Evolutionary conservation across 2,113 vertebrate species (phyloP), one percentile per base, ranked within the genome.

Genomic region (Zosterops japonicus): DNA sequence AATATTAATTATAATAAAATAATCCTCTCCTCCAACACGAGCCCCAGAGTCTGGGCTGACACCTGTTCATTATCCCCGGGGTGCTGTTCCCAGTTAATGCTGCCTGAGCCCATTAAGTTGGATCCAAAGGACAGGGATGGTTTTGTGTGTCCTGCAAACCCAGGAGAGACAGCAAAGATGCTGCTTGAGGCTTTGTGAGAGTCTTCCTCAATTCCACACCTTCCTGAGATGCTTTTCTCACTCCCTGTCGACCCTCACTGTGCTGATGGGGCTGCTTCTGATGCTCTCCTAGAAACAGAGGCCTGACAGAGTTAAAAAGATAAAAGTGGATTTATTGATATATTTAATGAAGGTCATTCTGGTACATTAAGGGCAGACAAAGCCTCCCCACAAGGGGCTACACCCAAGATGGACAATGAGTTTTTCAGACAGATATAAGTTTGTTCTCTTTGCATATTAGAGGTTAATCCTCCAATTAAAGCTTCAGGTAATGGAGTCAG

Each of bases 1-100:
- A 93, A 96, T 95, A 94, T 95, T 95, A 93, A 92, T 94, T 91
- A 88, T 93, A 95, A 95, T 90, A 95, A 94, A 91, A 88, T 94
- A 95, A 96, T 91, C 93, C 93, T 84, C 8, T 25, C 61, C 39
- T 39, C 69, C 4, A 1, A 22, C 53, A n/a, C 8, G 19, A 89
- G 81, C n/a, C 42, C 69, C 87, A 8, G 59, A 74, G 92, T 80
- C 95, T 96, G 85, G 71, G 67, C 94, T 95, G 91, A 80, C 92
- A 94, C 94, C 94, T 97, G 95, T 57, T 96, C 71, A 6, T 86
- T 35, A 77, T 57, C 93, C 79, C 61, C 64, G 39, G 78, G 90
- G 53, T 17, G 57, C 79, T 1, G 0, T 10, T 78, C 80, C 72
- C 50, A 11, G 61, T 33, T 96, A 94, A 94, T 92, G 71, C 90